Base-by-base conservation (phyloP, 2,113 vertebrate genomes). In the Ceyx melanurus region DNA sequence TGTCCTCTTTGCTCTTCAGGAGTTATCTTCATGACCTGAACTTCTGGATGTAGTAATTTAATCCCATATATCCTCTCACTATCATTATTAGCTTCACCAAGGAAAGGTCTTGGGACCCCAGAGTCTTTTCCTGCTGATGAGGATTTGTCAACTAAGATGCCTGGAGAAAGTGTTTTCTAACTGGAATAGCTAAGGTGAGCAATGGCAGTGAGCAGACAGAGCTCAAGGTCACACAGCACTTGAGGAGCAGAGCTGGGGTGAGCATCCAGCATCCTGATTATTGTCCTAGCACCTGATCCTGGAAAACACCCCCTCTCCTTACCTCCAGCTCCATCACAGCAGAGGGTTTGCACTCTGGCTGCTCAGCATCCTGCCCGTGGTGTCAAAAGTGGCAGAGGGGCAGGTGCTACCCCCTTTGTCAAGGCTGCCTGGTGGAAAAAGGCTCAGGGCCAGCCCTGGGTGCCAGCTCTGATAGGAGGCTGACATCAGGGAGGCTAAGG, bases 391-490 rank as follows among this genome's bases (percentile, higher is more conserved):
- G 86, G 75, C 77, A 87, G 53, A 80, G 76, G 51, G 79, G 86
- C 85, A 92, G 79, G 45, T 45, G n/a, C 64, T 85, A 79, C 88
- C 76, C 80, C 37, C 56, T 92, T 71, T 83, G 83, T 94, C 43
- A 35, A 89, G 89, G 84, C 73, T 95, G 89, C 67, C 48, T 87
- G 94, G 85, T 67, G 75, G 78, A 66, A 84, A 82, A 84, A 89
- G 46, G 19, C 95, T 18, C 74, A 75, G 86, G 89, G 94, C 86
- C 93, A 97, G 28, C 58, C 75, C 11, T 1, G 2, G 75, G 65
- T 91, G 94, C 96, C 96, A 96, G 2, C 77, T 96, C 86, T 94
- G 94, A 95, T 91, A 93, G 70, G 76, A 94, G 88, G 37, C 23
- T 68, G 83, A 89, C 66, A 37, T 65, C 86, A 77, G 91, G 92